Evolutionary conservation across 2,113 vertebrate species (phyloP), one percentile per base, ranked within the genome.

Genomic region (Tachuris rubrigastra): DNA sequence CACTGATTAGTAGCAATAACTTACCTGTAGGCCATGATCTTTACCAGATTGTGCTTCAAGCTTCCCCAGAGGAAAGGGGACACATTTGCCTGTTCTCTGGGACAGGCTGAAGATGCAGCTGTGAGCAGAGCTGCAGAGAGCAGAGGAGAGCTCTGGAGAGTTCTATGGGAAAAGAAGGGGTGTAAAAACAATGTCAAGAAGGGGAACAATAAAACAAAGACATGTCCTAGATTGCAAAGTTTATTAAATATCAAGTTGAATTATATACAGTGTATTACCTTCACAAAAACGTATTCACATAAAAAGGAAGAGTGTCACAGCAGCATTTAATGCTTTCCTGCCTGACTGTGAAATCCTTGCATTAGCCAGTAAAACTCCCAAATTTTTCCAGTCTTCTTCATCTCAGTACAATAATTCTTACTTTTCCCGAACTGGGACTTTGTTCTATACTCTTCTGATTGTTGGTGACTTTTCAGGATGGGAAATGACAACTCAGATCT

Each of bases 181-280:
- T 37, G 30, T 19, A 84, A 74, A 81, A 44, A 18, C 17, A 23
- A 30, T 52, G 37, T 21, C 27, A 50, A 35, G 44, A 46, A 68
- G 15, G 5, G 11, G n/a, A 86, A 84, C 28, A 44, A 47, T n/a
- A 60, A 53, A 91, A 63, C 46, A 67, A 39, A 44, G 41, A 41
- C 9, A 33, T 6, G 7, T 28, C 46, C 25, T 78, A 46, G 17
- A 67, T 19, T 31, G 67, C 19, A 74, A 88, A 88, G 11, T 66
- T 96, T 93, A 94, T 95, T 96, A 89, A 96, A 78, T 88, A 92
- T 27, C 44, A 80, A 88, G 12, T 63, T 72, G 30, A 91, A 86
- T 55, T 95, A 93, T 81, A 78, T 78, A 89, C 42, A 91, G 23
- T 39, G 10, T 39, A 44, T 59, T 46, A 86, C 13, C 72, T 42